phyloP scores from a whole-genome alignment of 2,888 invertebrate species.

The Myopa tessellatipennis region DNA sequence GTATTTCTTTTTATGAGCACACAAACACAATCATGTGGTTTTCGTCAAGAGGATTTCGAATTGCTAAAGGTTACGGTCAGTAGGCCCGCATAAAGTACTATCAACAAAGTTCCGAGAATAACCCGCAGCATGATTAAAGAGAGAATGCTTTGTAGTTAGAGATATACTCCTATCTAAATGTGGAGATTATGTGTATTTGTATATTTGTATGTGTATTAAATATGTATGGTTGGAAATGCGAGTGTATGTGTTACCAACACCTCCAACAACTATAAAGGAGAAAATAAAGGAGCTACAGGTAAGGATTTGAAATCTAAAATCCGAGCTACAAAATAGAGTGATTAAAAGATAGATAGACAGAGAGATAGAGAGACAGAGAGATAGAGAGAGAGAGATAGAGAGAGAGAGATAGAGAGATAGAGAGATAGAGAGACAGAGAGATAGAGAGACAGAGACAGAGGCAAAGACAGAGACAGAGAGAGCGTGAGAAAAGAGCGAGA shows the following conservation, averaged over 20 bases:
- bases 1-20: no score
- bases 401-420: background rate
- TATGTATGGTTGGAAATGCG: background rate
- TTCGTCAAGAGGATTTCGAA: slow-evolving; percentile 13
- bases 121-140: no score
- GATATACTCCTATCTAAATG: no score
- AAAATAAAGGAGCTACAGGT: background rate
- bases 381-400: no score
- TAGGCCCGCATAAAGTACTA: background rate
- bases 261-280: background rate
- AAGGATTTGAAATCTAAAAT: background rate
- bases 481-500: no score
- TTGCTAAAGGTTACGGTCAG: slow-evolving; percentile 22
- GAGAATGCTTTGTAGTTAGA: no score
- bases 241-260: background rate
- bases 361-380: no score
- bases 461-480: no score
- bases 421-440: no score
- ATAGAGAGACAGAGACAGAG: no score
- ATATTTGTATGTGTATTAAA: background rate
- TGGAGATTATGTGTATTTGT: no score
- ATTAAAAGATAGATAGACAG: background rate
- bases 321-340: background rate
- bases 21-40: slow-evolving; percentile 8
- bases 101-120: background rate